Evolutionary conservation across 2,888 invertebrate species (phyloP).

Genomic region (Thymelicus lineola): DNA sequence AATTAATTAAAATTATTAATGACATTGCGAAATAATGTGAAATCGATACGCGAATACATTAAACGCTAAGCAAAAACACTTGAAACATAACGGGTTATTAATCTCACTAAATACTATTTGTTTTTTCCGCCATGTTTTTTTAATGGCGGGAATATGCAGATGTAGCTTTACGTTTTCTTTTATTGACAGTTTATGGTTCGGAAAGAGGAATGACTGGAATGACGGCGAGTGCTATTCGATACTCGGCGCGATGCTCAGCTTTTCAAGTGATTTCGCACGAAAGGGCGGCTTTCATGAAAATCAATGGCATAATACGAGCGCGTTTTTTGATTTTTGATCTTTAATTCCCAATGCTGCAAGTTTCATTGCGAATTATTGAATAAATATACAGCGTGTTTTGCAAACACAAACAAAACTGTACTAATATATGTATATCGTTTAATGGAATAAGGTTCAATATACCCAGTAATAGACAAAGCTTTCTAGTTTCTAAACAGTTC

Average conservation of each 20-base stretch:
- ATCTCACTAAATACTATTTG: slow-evolving; percentile 59
- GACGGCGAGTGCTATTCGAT: slow-evolving; percentile 71
- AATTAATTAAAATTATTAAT: slow-evolving; percentile 83
- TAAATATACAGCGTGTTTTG: not conserved
- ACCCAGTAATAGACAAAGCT: slow-evolving; percentile 9
- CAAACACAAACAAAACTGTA: not conserved
- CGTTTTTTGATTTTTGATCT: slow-evolving; percentile 28
- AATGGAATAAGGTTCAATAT: not conserved
- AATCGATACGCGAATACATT: slow-evolving; percentile 63
- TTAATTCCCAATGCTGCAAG: slow-evolving; percentile 15
- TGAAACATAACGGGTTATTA: slow-evolving; percentile 73
- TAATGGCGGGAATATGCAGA: slow-evolving; percentile 78
- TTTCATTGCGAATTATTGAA: slow-evolving; percentile 1
- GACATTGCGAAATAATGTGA: slow-evolving; percentile 75
- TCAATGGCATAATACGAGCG: slow-evolving; percentile 33
- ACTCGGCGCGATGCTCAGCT: slow-evolving; percentile 50
- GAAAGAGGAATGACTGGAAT: slow-evolving; percentile 79
- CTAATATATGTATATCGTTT: not conserved
- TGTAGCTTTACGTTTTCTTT: slow-evolving; percentile 74
- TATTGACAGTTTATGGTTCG: slow-evolving; percentile 82
- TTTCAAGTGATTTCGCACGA: slow-evolving; percentile 39
- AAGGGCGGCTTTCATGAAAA: slow-evolving; percentile 36
- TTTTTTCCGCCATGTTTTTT: slow-evolving; percentile 58
- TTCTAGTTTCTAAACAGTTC: slow-evolving; percentile 18
- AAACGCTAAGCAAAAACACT: slow-evolving; percentile 58